Evolutionary conservation across 2,888 invertebrate species (phyloP).

Genomic region (Zaprionus obscuricornis): DNA sequence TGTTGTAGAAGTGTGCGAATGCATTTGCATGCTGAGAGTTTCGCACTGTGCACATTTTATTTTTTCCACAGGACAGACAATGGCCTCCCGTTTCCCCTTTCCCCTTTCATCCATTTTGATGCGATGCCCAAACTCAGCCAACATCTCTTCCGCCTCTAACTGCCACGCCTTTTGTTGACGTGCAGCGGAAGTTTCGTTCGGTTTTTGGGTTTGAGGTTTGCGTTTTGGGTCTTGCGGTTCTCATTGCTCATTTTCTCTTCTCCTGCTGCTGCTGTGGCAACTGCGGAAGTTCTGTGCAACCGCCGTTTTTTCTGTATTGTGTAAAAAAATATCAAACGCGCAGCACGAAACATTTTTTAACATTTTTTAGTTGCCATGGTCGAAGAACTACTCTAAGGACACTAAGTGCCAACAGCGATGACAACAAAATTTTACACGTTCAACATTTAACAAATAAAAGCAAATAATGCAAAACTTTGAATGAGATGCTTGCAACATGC

Average conservation of each 20-base stretch:
- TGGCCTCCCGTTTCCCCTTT: neutral
- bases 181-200: slow-evolving; percentile 46
- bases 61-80: slow-evolving; percentile 14
- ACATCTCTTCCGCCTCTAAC: neutral
- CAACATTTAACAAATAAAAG: too few species aligned
- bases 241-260: slow-evolving; percentile 24
- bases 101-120: too few species aligned
- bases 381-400: too few species aligned
- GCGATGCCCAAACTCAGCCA: slow-evolving; percentile 3
- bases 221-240: slow-evolving; percentile 31
- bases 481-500: too few species aligned
- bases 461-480: too few species aligned
- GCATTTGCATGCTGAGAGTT: slow-evolving; percentile 76
- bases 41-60: slow-evolving; percentile 71
- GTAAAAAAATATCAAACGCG: too few species aligned
- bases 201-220: slow-evolving; percentile 23
- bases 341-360: too few species aligned
- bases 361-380: too few species aligned
- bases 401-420: too few species aligned
- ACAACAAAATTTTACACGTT: too few species aligned
- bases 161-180: slow-evolving; percentile 43
- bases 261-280: slow-evolving; percentile 28
- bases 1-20: slow-evolving; percentile 29
- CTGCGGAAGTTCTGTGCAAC: slow-evolving; percentile 67
- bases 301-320: too few species aligned